phyloP scores from a whole-genome alignment of 2,888 invertebrate species.

The Agrenia bidenticulata region DNA sequence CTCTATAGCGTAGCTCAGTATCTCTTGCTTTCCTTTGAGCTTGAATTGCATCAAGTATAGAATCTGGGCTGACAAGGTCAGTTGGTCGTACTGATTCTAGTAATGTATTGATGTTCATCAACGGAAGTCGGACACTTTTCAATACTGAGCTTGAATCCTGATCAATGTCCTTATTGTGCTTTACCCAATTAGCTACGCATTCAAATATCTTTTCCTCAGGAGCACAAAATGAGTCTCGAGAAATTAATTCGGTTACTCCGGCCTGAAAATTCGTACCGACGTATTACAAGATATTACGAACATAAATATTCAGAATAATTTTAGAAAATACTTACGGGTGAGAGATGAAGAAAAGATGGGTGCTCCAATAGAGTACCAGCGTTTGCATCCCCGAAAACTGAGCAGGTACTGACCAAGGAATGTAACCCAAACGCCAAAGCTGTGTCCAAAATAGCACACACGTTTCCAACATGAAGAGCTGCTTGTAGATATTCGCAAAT shows the following conservation, averaged over 20 bases:
- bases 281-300: not conserved
- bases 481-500: conserved; percentile 91
- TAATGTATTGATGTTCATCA: conserved; percentile 85
- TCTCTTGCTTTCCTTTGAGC: conserved; percentile 76
- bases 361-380: conserved; percentile 81
- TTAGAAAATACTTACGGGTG: conserved; percentile 65
- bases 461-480: conserved; percentile 81
- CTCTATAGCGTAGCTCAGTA: conserved; percentile 80
- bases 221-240: conserved; percentile 93
- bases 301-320: conserved; percentile 1
- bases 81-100: conserved; percentile 86
- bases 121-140: conserved; percentile 69
- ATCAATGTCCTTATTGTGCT: conserved; percentile 69
- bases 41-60: conserved; percentile 90
- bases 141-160: conserved; percentile 53
- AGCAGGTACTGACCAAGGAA: conserved; percentile 72
- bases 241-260: conserved; percentile 80
- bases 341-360: conserved; percentile 79
- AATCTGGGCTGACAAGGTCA: conserved; percentile 80
- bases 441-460: conserved; percentile 92
- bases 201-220: conserved; percentile 89
- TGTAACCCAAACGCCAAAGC: conserved; percentile 71
- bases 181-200: conserved; percentile 61
- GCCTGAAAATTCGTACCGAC: too few species aligned
- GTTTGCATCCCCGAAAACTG: conserved; percentile 85